Percentiles rank a stretch among this genome's conserved stretches.
Conservation (phyloP, 2,888 invertebrate genomes). For the Physocephala rufipes region DNA sequence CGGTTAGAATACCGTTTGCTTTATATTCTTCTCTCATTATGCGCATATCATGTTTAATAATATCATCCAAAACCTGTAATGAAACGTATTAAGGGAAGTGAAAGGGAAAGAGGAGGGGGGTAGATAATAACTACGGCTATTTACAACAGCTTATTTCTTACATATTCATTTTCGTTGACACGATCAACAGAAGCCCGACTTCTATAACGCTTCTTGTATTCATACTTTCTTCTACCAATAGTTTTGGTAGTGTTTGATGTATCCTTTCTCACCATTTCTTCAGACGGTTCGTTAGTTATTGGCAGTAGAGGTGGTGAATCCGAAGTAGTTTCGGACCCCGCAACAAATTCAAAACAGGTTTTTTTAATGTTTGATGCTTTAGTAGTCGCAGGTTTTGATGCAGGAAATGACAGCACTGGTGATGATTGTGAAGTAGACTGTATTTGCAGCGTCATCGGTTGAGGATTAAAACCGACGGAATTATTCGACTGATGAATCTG, state of each 20-base stretch:
- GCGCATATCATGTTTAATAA: constrained; percentile 28
- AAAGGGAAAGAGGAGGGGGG: not conserved
- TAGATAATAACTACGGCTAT: not conserved
- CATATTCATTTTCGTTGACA: not conserved
- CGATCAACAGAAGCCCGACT: not conserved
- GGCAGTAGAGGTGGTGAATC: not conserved
- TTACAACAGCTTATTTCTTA: not conserved
- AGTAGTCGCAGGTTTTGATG: not conserved
- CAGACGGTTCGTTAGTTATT: not conserved
- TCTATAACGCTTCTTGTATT: not conserved
- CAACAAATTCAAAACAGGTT: not conserved
- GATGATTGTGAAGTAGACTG: not conserved
- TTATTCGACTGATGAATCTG: not conserved
- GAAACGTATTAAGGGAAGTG: not conserved
- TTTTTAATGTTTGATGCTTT: not conserved
- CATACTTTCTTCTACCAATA: not conserved
- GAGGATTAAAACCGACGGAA: not conserved
- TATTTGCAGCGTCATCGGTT: constrained; percentile 1
- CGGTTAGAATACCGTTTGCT: constrained; percentile 26
- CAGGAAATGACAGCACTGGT: not conserved
- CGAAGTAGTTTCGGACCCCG: not conserved
- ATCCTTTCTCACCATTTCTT: not conserved
- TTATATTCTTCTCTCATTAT: constrained; percentile 25
- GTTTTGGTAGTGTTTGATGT: not conserved
- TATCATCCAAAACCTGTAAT: constrained; percentile 26